Percentiles rank a stretch among this genome's conserved stretches.
Evolutionary conservation across 1,140 invertebrate genomes (phyloP).

Genomic region (Calephelis virginiensis): DNA sequence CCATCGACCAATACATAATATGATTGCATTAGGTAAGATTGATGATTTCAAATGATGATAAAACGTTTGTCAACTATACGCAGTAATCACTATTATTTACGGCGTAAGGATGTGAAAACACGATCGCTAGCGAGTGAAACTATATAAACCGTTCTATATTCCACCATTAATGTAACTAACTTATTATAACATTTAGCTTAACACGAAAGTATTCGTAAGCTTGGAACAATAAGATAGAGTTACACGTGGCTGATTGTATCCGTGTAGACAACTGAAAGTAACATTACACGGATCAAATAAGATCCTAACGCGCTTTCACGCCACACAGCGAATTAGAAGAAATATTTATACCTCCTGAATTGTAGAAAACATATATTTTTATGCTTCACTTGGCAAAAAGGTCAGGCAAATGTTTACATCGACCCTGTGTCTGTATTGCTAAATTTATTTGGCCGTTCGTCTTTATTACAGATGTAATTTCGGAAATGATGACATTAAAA

Average conservation of each 20-base stretch:
- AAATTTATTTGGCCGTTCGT: constrained; percentile 5
- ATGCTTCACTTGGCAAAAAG: constrained; percentile 3
- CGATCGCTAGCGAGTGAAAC: no score
- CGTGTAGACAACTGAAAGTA: neutral
- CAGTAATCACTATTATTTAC: no score
- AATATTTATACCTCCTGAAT: constrained; percentile 10
- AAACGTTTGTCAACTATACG: no score
- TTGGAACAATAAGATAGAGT: neutral
- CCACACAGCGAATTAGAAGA: neutral
- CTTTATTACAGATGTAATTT: constrained; percentile 6
- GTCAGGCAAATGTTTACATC: constrained; percentile 1
- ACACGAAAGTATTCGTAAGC: neutral
- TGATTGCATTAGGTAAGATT: no score
- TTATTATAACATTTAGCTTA: no score
- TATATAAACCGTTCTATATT: no score
- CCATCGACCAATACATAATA: no score
- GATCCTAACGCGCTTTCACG: neutral
- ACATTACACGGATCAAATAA: constrained; percentile 1
- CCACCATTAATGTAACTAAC: no score
- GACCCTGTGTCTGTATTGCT: constrained; percentile 3
- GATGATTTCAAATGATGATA: no score
- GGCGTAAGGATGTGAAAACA: no score
- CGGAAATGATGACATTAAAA: constrained; percentile 5
- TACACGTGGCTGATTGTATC: neutral
- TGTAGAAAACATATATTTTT: constrained; percentile 15